These are phyloP conservation scores for Coptodon rendalli DNA, from an alignment of 2,113 vertebrate genomes.

Conservation along the genomic window DNA sequence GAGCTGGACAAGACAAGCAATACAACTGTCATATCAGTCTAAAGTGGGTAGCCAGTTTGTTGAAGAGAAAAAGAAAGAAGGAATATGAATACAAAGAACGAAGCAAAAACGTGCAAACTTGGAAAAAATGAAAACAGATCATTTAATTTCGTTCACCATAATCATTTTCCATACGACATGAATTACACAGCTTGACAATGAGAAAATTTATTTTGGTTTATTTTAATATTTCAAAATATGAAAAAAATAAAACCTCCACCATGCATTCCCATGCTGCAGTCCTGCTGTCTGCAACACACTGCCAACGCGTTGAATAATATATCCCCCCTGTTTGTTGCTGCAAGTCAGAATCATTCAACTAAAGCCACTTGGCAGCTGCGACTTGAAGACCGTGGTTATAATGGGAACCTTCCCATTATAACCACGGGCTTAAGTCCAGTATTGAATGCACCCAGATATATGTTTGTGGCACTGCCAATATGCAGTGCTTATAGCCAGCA, in stretches of 20 bases:
- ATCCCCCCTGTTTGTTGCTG: constrained; percentile 29
- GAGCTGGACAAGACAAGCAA: not conserved
- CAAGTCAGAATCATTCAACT: constrained; percentile 17
- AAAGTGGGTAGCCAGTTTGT: not conserved
- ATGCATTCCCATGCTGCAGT: not conserved
- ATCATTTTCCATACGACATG: not conserved
- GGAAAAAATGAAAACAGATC: not conserved
- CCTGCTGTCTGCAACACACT: not conserved
- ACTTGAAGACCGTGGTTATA: not conserved
- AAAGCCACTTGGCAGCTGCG: constrained; percentile 8
- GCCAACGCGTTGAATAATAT: constrained; percentile 26
- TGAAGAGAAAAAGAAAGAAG: not conserved
- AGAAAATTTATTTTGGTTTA: not conserved
- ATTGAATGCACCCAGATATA: constrained; percentile 30
- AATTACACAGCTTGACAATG: not conserved
- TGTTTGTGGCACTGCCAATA: not conserved
- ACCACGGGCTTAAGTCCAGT: not conserved
- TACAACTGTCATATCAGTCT: not conserved
- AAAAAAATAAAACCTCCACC: not conserved
- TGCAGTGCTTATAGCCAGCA: not conserved
- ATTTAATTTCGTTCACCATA: not conserved
- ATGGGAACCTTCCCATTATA: not conserved
- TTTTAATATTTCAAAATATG: not conserved
- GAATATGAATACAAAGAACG: not conserved
- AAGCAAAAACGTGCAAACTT: not conserved